Evolutionary conservation across 2,797 vertebrate species (phyloP).

Genomic region (Aplochiton taeniatus): DNA sequence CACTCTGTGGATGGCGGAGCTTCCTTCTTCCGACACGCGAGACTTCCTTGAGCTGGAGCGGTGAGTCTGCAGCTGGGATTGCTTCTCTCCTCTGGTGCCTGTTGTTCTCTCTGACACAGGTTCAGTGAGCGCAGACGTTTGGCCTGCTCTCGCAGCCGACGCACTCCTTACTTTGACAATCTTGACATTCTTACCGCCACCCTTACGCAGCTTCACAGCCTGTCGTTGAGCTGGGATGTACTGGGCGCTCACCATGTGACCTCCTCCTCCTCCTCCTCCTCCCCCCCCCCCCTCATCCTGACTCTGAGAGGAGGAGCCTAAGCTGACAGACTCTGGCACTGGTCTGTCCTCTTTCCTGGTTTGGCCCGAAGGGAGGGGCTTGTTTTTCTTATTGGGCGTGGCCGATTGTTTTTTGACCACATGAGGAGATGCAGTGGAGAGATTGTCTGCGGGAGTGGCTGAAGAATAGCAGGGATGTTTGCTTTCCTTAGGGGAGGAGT

Average conservation of each 20-base stretch:
- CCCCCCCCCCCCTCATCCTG: slow-evolving; percentile 73
- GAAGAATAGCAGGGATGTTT: slow-evolving; percentile 46
- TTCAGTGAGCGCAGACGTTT: slow-evolving; percentile 22
- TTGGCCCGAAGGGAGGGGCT: slow-evolving; percentile 9
- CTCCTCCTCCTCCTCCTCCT: slow-evolving; percentile 37
- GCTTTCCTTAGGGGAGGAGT: slow-evolving; percentile 70
- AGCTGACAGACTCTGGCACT: slow-evolving; percentile 71
- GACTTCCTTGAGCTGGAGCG: slow-evolving; percentile 70
- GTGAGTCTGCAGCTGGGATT: slow-evolving; percentile 59
- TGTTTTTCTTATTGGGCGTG: slow-evolving; percentile 63
- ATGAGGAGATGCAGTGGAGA: slow-evolving; percentile 2
- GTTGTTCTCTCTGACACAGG: slow-evolving; percentile 54
- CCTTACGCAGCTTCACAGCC: slow-evolving; percentile 70
- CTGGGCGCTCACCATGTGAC: slow-evolving; percentile 72
- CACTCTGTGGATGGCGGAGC: slow-evolving; percentile 72
- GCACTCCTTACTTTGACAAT: slow-evolving; percentile 70
- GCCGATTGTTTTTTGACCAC: slow-evolving; percentile 26
- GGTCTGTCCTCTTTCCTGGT: slow-evolving; percentile 61
- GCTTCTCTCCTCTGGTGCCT: background rate
- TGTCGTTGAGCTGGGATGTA: slow-evolving; percentile 73
- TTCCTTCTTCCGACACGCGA: slow-evolving; percentile 69
- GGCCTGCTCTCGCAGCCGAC: slow-evolving; percentile 47
- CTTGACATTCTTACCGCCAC: slow-evolving; percentile 70
- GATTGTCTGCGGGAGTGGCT: slow-evolving; percentile 12
- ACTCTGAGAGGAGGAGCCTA: slow-evolving; percentile 82